phyloP scores from a whole-genome alignment of 2,797 vertebrate genomes.

The Triplophysa yarkandensis region DNA sequence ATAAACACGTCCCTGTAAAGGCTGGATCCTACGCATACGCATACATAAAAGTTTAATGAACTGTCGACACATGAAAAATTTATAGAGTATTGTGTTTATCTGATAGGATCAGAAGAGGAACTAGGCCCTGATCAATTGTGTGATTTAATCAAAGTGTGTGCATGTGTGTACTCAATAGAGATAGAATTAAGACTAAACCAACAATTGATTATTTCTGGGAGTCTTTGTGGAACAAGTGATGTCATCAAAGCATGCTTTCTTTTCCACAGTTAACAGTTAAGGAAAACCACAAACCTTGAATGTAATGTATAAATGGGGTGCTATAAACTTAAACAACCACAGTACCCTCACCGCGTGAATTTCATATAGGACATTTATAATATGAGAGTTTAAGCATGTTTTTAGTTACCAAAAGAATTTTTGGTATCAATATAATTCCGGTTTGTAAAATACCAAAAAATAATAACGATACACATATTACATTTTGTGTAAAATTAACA shows the following conservation, averaged over 20 bases:
- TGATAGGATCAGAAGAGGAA: neutral
- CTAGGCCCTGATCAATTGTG: neutral
- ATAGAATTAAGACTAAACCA: slow-evolving; percentile 14
- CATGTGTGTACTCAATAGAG: neutral
- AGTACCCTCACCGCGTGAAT: no score
- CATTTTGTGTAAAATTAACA: no score
- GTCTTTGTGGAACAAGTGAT: slow-evolving; percentile 22
- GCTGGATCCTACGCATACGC: slow-evolving; percentile 8
- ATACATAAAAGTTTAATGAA: slow-evolving; percentile 19
- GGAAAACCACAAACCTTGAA: neutral
- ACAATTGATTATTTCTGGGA: neutral
- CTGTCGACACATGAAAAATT: neutral
- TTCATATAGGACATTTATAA: neutral
- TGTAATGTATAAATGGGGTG: neutral
- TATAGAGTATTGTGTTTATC: neutral
- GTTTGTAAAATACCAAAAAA: no score
- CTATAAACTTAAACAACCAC: neutral
- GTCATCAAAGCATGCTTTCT: slow-evolving; percentile 9
- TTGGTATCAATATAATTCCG: no score
- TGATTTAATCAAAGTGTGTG: neutral
- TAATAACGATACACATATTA: no score
- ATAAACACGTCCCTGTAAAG: neutral
- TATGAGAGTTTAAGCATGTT: no score
- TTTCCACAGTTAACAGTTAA: neutral
- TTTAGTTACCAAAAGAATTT: no score